A percentile compares a stretch with the other conserved stretches of the same genome.
phyloP scores from a whole-genome alignment of 2,888 invertebrate species.

The Drosophila pegasa region DNA sequence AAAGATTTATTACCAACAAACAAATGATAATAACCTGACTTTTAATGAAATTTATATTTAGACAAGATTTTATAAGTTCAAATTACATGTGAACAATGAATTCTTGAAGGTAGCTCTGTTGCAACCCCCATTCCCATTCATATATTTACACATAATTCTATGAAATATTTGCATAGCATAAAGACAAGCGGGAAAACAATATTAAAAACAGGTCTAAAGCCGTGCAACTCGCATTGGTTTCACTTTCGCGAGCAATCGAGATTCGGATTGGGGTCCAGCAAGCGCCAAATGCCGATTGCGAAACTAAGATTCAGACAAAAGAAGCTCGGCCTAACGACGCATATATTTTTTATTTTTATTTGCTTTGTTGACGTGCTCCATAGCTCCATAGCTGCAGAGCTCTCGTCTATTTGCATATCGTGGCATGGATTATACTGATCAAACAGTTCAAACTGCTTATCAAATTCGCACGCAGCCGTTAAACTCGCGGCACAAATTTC shows the following conservation, averaged over 20 bases:
- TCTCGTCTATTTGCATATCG: slow-evolving; percentile 1
- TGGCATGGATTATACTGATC: background rate
- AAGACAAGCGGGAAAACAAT: background rate
- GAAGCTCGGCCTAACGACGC: slow-evolving; percentile 5
- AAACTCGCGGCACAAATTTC: slow-evolving; percentile 57
- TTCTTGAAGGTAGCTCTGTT: background rate
- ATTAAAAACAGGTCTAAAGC: slow-evolving; percentile 28
- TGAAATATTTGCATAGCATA: slow-evolving; percentile 14
- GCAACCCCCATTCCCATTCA: background rate
- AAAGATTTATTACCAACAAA: background rate
- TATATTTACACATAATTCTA: background rate
- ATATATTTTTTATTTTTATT: background rate
- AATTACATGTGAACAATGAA: background rate
- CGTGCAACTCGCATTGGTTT: slow-evolving; percentile 33
- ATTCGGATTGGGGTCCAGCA: slow-evolving; percentile 6
- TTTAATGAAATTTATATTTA: background rate
- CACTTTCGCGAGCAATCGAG: slow-evolving; percentile 35
- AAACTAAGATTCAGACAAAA: slow-evolving; percentile 15
- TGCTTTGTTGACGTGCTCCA: slow-evolving; percentile 2
- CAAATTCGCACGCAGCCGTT: slow-evolving; percentile 69
- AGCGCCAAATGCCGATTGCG: background rate
- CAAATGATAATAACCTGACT: no score
- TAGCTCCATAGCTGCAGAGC: slow-evolving; percentile 17
- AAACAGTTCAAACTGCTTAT: slow-evolving; percentile 40
- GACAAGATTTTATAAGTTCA: background rate